Base-by-base conservation (phyloP, 2,797 vertebrate genomes). In the Muscicapa comitata region DNA sequence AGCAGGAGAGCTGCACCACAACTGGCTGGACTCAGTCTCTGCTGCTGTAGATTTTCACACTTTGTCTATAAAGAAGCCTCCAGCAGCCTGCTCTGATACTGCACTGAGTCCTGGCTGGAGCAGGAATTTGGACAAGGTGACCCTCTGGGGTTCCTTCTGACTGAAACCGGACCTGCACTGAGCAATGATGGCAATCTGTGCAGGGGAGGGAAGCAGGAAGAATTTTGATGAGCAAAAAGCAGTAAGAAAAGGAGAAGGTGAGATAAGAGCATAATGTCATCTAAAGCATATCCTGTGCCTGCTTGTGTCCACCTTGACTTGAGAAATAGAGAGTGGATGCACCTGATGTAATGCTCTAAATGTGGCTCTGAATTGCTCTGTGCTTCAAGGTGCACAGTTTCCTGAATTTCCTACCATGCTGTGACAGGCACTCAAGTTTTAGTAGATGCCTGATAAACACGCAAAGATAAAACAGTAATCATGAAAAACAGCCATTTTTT, bases 171-270 rank as follows among this genome's bases (percentile, higher is more conserved):
- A 58, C 33, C 65, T 38, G 61, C 38, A 6, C 11, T 25, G 61
- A 18, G 65, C 23, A 38, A 5, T 19, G 82, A 43, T 75, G 79
- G 77, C 81, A 92, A 78, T 63, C 72, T 54, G 70, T 71, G 25
- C 19, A 4, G 21, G 6, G 13, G 7, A 16, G 21, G 42, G 24
- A 74, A 80, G 59, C 80, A 58, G 38, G 54, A 40, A 45, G 81
- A 87, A 93, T 93, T 88, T 85, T 71, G 59, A 70, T 89, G 89
- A 81, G 80, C 28, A 45, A 75, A 81, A 78, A 40, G 71, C 70
- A 87, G 0, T 66, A 37, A 88, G 31, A 45, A 85, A 63, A 87
- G 9, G 17, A 85, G 63, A 66, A 28, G 20, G n/a, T 12, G 28
- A 88, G 43, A 51, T 35, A 75, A 74, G 81, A 71, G 35, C 50